Evolutionary conservation across 2,113 vertebrate species (phyloP).

Genomic region (Nannobrachium achirus): DNA sequence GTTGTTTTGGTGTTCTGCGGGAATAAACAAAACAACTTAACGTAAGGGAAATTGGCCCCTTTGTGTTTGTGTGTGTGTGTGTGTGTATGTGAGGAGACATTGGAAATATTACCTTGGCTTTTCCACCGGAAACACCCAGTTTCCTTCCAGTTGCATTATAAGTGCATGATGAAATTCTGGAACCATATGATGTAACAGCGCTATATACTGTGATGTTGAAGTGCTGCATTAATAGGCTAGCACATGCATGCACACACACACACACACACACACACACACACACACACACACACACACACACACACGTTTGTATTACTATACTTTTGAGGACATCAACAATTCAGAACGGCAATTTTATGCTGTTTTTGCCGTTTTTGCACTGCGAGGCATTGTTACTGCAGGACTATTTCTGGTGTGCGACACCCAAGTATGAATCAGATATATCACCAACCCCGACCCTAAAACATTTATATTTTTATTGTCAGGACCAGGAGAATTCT

Average conservation of each 20-base stretch:
- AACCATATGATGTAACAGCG: not conserved
- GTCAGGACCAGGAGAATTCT: too few species aligned
- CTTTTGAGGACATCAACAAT: too few species aligned
- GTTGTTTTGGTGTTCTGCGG: not conserved
- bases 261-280: not conserved
- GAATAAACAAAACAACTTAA: constrained; percentile 4
- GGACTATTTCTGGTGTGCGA: too few species aligned
- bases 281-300: not conserved
- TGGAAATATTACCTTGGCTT: not conserved
- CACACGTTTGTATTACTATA: too few species aligned
- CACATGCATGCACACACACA: not conserved
- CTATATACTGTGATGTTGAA: not conserved
- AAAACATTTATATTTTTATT: too few species aligned
- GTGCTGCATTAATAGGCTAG: not conserved
- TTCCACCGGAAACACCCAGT: not conserved
- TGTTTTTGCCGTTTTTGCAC: too few species aligned
- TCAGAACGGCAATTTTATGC: too few species aligned
- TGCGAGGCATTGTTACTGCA: too few species aligned
- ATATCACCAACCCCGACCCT: too few species aligned
- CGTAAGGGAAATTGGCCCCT: constrained; percentile 2
- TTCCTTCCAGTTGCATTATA: not conserved
- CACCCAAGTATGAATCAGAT: too few species aligned
- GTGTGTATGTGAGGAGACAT: not conserved
- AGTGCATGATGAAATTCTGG: not conserved
- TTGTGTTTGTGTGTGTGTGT: too few species aligned